Conservation (phyloP, 1,140 invertebrate genomes). For the Onthophagus taurus region DNA sequence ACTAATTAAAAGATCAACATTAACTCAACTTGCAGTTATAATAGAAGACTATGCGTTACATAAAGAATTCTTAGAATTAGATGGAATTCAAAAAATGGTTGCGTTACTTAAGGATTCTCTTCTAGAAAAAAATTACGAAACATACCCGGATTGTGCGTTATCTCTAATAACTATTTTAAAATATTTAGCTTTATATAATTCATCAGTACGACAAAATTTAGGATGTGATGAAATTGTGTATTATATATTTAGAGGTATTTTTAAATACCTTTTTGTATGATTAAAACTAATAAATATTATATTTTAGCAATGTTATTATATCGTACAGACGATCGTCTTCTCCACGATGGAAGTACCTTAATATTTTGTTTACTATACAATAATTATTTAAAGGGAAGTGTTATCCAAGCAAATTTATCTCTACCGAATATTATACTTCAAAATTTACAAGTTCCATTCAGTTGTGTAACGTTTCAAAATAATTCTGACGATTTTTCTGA, state of each 20-base stretch:
- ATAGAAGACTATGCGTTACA: slow-evolving; percentile 45
- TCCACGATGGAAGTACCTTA: slow-evolving; percentile 39
- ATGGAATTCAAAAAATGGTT: slow-evolving; percentile 31
- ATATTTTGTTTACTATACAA: slow-evolving; percentile 42
- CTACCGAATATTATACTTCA: slow-evolving; percentile 40
- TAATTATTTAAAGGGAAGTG: slow-evolving; percentile 37
- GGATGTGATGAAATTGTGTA: slow-evolving; percentile 43
- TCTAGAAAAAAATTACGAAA: slow-evolving; percentile 47
- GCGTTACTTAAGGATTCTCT: slow-evolving; percentile 40
- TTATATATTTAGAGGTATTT: slow-evolving; percentile 47
- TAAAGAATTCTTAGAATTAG: slow-evolving; percentile 39
- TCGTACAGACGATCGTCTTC: slow-evolving; percentile 42
- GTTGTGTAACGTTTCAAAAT: slow-evolving; percentile 26
- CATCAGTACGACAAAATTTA: slow-evolving; percentile 42
- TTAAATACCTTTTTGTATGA: too few species aligned
- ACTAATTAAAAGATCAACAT: slow-evolving; percentile 45
- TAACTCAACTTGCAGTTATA: slow-evolving; percentile 50
- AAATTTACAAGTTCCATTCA: slow-evolving; percentile 41
- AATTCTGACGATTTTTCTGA: neutral
- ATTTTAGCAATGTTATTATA: slow-evolving; percentile 45
- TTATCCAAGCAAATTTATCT: slow-evolving; percentile 37
- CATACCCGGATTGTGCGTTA: slow-evolving; percentile 55
- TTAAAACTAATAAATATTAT: slow-evolving; percentile 10
- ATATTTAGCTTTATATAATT: slow-evolving; percentile 42
- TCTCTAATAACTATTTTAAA: slow-evolving; percentile 51